Evolutionary conservation across 2,888 invertebrate genomes (phyloP).

Genomic region (Gibbula magus): DNA sequence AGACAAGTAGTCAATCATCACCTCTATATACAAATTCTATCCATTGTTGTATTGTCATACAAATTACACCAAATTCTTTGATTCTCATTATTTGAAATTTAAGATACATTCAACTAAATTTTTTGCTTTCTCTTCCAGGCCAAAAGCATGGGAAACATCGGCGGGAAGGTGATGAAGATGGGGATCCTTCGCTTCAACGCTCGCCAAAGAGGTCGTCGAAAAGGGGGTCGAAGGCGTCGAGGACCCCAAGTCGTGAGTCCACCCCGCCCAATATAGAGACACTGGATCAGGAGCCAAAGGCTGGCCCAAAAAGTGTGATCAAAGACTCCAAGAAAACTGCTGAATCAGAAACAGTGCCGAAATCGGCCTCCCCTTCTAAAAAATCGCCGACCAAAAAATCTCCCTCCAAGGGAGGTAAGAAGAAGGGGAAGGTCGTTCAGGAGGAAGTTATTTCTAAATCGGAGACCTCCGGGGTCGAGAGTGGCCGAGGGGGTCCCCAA

Average conservation of each 20-base stretch:
- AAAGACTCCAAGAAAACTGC: slow-evolving; percentile 34
- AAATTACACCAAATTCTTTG: not conserved
- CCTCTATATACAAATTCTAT: too few species aligned
- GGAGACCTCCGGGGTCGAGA: not conserved
- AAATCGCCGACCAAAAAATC: slow-evolving; percentile 31
- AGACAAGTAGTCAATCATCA: too few species aligned
- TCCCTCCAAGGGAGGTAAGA: slow-evolving; percentile 14
- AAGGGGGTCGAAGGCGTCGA: slow-evolving; percentile 43
- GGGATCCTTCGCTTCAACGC: slow-evolving; percentile 53
- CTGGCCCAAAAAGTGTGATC: slow-evolving; percentile 27
- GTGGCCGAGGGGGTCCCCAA: slow-evolving; percentile 22
- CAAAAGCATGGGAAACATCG: slow-evolving; percentile 60
- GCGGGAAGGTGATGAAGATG: slow-evolving; percentile 54
- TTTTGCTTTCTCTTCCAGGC: slow-evolving; percentile 46
- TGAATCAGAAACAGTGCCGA: slow-evolving; percentile 32
- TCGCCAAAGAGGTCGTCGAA: slow-evolving; percentile 60
- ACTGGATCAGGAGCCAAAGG: slow-evolving; percentile 41
- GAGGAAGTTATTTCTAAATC: not conserved
- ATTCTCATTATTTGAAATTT: not conserved
- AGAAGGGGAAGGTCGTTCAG: not conserved
- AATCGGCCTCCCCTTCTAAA: slow-evolving; percentile 22
- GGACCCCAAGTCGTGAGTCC: slow-evolving; percentile 50
- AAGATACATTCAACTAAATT: too few species aligned
- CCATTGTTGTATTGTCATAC: too few species aligned
- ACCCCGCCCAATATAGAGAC: slow-evolving; percentile 34